phyloP scores from a whole-genome alignment of 2,113 vertebrate species.

The Antennarius striatus region DNA sequence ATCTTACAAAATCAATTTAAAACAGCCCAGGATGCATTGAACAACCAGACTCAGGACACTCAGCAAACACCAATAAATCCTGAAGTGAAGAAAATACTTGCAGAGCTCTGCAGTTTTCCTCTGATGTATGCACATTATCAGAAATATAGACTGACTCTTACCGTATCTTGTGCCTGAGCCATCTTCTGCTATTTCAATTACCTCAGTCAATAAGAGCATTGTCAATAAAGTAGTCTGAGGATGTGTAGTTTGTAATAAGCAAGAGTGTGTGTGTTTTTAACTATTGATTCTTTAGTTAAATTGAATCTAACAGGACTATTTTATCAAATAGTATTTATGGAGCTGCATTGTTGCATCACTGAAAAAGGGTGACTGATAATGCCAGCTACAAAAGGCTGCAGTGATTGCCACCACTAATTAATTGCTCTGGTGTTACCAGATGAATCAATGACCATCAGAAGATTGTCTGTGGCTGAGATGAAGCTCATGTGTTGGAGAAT shows the following conservation, averaged over 20 bases:
- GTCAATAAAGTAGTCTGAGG: constrained; percentile 59
- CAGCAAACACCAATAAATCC: constrained; percentile 31
- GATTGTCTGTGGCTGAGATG: constrained; percentile 64
- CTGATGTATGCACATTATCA: constrained; percentile 64
- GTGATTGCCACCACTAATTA: constrained; percentile 67
- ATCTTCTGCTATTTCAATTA: constrained; percentile 54
- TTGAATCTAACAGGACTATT: constrained; percentile 18
- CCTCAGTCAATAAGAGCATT: constrained; percentile 59
- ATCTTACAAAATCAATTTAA: constrained; percentile 36
- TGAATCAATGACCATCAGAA: constrained; percentile 76
- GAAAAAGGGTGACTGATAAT: constrained; percentile 24
- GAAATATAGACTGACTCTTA: constrained; percentile 60
- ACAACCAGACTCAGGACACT: constrained; percentile 16
- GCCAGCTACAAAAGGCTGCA: constrained; percentile 28
- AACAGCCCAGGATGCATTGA: constrained; percentile 5
- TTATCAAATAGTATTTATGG: constrained; percentile 9
- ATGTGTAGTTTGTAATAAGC: constrained; percentile 45
- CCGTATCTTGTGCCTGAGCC: constrained; percentile 37
- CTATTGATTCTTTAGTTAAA: constrained; percentile 33
- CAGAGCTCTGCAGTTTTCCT: constrained; percentile 62
- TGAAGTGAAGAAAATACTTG: constrained; percentile 53
- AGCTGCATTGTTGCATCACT: constrained; percentile 22
- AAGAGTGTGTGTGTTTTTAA: constrained; percentile 23
- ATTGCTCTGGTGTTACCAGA: constrained; percentile 69
- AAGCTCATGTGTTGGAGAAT: constrained; percentile 75